These are phyloP conservation scores for Leptopilina clavipes DNA, from an alignment of 1,140 invertebrate genomes.

Conservation along the genomic window DNA sequence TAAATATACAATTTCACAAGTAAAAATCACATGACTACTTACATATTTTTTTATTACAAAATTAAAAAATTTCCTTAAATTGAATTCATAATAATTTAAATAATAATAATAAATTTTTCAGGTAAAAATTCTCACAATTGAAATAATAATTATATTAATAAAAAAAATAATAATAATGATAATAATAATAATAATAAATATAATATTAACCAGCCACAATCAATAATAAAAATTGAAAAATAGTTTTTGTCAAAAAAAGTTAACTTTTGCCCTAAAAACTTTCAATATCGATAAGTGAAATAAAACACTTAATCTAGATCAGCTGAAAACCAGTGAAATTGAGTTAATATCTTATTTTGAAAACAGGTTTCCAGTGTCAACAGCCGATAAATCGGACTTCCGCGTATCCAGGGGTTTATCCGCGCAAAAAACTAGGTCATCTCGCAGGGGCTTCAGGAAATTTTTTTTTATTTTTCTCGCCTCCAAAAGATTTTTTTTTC, in stretches of 20 bases:
- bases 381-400: conserved; percentile 24
- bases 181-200: no score
- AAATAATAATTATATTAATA: no score
- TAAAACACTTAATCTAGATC: not conserved
- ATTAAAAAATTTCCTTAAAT: not conserved
- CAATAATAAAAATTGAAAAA: no score
- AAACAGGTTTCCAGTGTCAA: not conserved
- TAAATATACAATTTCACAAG: conserved; percentile 13
- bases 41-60: not conserved
- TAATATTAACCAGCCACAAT: no score
- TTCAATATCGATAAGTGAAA: no score
- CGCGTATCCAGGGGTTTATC: conserved; percentile 26
- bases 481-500: not conserved
- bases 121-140: no score
- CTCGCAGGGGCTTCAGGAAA: not conserved
- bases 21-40: not conserved
- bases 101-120: no score
- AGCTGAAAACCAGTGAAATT: not conserved
- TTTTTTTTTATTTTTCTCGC: not conserved
- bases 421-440: conserved; percentile 11
- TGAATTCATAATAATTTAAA: not conserved
- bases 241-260: no score
- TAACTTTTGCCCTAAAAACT: no score
- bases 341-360: not conserved
- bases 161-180: no score